Base-by-base conservation (phyloP, 2,113 vertebrate genomes). In the Tilapia sparmanii region DNA sequence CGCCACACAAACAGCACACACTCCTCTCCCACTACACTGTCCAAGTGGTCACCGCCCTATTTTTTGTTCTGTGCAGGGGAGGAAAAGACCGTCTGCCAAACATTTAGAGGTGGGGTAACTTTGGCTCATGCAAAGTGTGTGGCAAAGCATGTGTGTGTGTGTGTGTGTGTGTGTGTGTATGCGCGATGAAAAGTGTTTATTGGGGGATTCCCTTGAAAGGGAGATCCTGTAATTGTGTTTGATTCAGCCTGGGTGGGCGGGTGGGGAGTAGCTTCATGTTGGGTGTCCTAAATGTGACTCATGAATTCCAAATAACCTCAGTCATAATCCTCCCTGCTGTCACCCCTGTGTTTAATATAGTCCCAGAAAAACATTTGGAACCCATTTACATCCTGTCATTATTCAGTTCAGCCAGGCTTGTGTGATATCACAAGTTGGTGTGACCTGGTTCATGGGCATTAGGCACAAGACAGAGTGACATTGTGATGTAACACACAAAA, bases 151-250 rank as follows among this genome's bases (percentile, higher is more conserved):
- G 31, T 18, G 7, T 66, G 61, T 86, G 54, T 40, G 38, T 85
- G 63, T 82, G 19, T 24, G 57, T 79, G 7, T 66, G 61, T 86
- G 54, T 40, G 38, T 85, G 63, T 82, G 19, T 24, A 53, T 79
- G 35, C 26, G 5, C 5, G 50, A 81, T 86, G 86, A 83, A 50
- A 87, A 52, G 59, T 92, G 80, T 90, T 88, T 93, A 79, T 68
- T 87, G 19, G 92, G 92, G 94, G 89, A 94, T 92, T 93, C 93
- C 94, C 91, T 92, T 29, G 87, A 81, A 93, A 94, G 87, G 93
- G 92, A 94, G 95, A 93, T 94, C 93, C 95, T 94, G 93, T 83
- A 90, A 93, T 95, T 94, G 93, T 94, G 86, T 93, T 84, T 59
- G 57, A 13, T 22, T 87, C 61, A 35, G 59, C 35, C 40, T 83